A percentile compares a stretch with the other conserved stretches of the same genome.
These are phyloP conservation scores for Penaeus monodon DNA, from an alignment of 2,888 invertebrate species.

Conservation along the genomic window DNA sequence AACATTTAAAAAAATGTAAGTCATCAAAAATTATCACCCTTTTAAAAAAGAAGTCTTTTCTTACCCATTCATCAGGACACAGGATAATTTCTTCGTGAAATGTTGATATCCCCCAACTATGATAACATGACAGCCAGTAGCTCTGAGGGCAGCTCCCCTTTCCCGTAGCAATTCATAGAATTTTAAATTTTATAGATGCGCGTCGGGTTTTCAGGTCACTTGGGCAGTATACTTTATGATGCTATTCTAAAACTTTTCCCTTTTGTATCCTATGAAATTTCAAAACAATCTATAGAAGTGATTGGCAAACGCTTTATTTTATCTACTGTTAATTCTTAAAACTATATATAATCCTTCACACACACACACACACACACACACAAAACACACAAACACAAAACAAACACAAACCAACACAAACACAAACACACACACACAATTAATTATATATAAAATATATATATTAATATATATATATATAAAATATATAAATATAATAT, in stretches of 20 bases:
- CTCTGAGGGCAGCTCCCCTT: slow-evolving; percentile 69
- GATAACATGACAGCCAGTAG: slow-evolving; percentile 71
- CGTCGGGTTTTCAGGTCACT: slow-evolving; percentile 71
- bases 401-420: too few relatives aligned
- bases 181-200: slow-evolving; percentile 70
- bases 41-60: not conserved
- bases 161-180: slow-evolving; percentile 71
- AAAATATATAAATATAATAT: too few relatives aligned
- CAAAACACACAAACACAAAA: too few relatives aligned
- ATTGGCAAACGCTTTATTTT: not conserved
- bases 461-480: too few relatives aligned
- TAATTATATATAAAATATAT: too few relatives aligned
- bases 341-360: too few relatives aligned
- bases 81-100: slow-evolving; percentile 71
- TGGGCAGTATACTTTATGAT: slow-evolving; percentile 74
- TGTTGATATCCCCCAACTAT: slow-evolving; percentile 73
- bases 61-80: slow-evolving; percentile 69
- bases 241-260: slow-evolving; percentile 55
- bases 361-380: too few relatives aligned
- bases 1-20: too few relatives aligned
- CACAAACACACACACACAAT: too few relatives aligned
- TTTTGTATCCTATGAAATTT: slow-evolving; percentile 23
- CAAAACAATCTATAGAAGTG: not conserved
- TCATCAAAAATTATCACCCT: not conserved
- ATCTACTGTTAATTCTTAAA: too few relatives aligned